These are phyloP conservation scores for Euproctis similis DNA, from an alignment of 2,888 invertebrate species.

Conservation along the genomic window DNA sequence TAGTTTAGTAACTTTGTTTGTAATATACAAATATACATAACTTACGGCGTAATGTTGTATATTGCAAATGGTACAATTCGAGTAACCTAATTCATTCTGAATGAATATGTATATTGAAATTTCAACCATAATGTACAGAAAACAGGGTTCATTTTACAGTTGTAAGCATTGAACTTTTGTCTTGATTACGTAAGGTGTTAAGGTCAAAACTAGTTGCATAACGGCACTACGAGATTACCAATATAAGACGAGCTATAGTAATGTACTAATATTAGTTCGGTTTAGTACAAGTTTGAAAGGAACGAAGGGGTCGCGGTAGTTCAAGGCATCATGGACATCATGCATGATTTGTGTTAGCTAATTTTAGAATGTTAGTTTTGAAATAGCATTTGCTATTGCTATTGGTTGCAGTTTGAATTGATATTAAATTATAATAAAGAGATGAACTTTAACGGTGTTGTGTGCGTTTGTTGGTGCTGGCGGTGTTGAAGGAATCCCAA, in stretches of 20 bases:
- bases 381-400: conserved; percentile 35
- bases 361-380: conserved; percentile 55
- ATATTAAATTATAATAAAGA: no score
- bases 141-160: conserved; percentile 21
- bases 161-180: conserved; percentile 33
- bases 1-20: conserved; percentile 15
- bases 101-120: conserved; percentile 12
- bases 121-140: background rate
- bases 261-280: conserved; percentile 21
- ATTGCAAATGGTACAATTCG: conserved; percentile 41
- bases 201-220: conserved; percentile 64
- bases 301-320: conserved; percentile 20
- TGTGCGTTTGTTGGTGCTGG: no score
- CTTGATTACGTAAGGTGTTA: conserved; percentile 63
- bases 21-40: conserved; percentile 25
- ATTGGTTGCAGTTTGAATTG: no score
- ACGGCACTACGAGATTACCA: conserved; percentile 41
- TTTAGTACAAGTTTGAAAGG: conserved; percentile 12
- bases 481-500: no score
- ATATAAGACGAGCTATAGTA: conserved; percentile 32
- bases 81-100: conserved; percentile 48
- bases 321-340: conserved; percentile 23
- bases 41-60: conserved; percentile 21
- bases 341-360: conserved; percentile 43
- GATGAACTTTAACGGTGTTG: no score